Evolutionary conservation across 2,113 vertebrate species (phyloP), one percentile per base, ranked within the genome.

Genomic region (Centropristis striata): DNA sequence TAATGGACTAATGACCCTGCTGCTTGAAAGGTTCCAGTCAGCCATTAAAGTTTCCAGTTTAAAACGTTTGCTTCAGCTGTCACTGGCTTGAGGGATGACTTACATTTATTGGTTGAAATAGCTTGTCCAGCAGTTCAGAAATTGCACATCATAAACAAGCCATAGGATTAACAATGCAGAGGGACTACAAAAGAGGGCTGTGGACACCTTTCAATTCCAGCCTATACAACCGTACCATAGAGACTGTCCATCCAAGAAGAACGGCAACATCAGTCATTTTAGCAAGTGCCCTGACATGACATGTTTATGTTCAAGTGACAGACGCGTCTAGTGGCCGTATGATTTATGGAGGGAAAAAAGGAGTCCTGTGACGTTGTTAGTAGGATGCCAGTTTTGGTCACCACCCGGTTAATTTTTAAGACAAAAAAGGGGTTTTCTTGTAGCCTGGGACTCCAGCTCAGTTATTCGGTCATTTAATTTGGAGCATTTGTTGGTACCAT

Each of bases 11-110:
- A 78, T 78, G 44, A 51, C 12, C 36, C 42, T 12, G 21, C n/a
- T n/a, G 54, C 39, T 63, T 42, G 21, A 77, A 81, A 64, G 13
- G 50, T 36, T 68, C 27, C 53, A 64, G 49, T 58, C 21, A 12
- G 42, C 37, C 60, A 50, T 66, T 59, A 53, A 44, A 47, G 36
- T 41, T 42, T 72, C 13, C 20, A n/a, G 27, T 49, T 28, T 12
- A 50, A 73, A 63, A 27, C 41, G 32, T 20, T 20, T n/a, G 11
- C 12, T 70, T 11, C 27, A 57, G 42, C 37, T 71, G 51, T 46
- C 14, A 49, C 16, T 50, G 49, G 15, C 49, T 16, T n/a, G 10
- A 67, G n/a, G 23, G 27, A 32, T 42, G 25, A 23, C 13, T 46
- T 42, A 21, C 7, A 1, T 42, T 47, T 59, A n/a, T 13, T 27